Evolutionary conservation across 2,888 invertebrate genomes (phyloP), one percentile per base, ranked within the genome.

Genomic region (Andrena bucephala): DNA sequence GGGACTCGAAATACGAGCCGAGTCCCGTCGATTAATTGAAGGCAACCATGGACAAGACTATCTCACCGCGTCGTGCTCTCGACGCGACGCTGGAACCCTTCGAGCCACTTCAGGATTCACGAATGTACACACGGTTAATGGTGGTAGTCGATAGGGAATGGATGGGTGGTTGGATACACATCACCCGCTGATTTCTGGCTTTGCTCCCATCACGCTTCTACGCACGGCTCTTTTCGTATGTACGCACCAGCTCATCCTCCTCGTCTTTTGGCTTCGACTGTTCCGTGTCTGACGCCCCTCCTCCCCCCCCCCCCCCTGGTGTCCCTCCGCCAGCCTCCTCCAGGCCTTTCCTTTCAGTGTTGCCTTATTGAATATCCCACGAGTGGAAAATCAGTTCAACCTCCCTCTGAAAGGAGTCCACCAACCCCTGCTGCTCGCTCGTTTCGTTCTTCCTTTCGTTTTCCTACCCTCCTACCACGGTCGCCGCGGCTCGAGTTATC

Each of bases 311-410:
- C 31, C 59, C 71, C 71, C 36, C 57, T 13, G 48, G 7, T 63
- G 73, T 79, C 79, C 85, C 83, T 78, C 81, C 83, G 85, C 57
- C 85, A 89, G 87, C 85, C 89, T 92, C 89, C 91, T 91, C 86
- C 84, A 86, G 85, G 80, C 86, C 89, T 91, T 92, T 85, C 91
- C 91, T 91, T 92, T 93, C 92, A 91, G 80, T 90, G 90, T 90
- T 92, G 91, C 92, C 90, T 93, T 93, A 94, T 93, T 93, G 93
- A 93, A 93, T 93, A 93, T 92, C 91, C 91, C 92, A 90, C 91
- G 89, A 93, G 92, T 92, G 93, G 93, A 92, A 92, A 92, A 93
- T 93, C 92, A 92, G 92, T 92, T 90, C 83, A 91, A 89, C 89
- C 85, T 85, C 84, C 84, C 77, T 57, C 57, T 91, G 91, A 92